A percentile compares a stretch with the other conserved stretches of the same genome.
phyloP scores from a whole-genome alignment of 2,113 vertebrate species.

The Thomomys bottae region DNA sequence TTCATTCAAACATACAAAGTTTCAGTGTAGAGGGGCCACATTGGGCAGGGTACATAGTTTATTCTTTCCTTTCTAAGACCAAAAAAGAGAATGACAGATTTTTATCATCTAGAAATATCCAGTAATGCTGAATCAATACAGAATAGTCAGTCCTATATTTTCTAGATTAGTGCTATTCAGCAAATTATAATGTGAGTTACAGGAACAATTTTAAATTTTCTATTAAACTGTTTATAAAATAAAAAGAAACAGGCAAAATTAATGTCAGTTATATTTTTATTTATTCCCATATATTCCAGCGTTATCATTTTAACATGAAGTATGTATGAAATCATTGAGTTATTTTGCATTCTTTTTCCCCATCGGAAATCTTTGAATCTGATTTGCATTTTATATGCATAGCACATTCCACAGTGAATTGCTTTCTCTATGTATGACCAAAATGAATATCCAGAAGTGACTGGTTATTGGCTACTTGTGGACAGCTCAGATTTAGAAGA shows the following conservation, averaged over 20 bases:
- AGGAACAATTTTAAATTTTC: background rate
- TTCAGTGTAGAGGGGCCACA: too few species aligned
- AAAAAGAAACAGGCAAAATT: conserved; percentile 35
- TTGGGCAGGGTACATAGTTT: too few species aligned
- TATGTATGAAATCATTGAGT: background rate
- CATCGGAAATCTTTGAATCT: background rate
- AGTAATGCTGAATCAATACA: conserved; percentile 23
- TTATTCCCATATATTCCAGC: background rate
- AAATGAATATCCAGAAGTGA: background rate
- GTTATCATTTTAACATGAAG: conserved; percentile 19
- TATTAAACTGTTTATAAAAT: background rate
- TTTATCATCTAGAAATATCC: conserved; percentile 43
- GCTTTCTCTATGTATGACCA: background rate
- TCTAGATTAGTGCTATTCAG: background rate
- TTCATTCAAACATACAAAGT: background rate
- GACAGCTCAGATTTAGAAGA: background rate
- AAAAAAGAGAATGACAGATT: conserved; percentile 24
- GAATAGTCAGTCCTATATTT: background rate
- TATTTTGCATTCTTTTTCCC: background rate
- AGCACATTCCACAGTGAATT: background rate
- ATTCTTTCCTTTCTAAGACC: background rate
- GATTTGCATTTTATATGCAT: background rate
- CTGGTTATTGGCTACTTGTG: background rate
- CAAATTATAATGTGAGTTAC: background rate
- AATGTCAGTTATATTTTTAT: conserved; percentile 2